Percentiles rank a stretch among this genome's conserved stretches.
These are phyloP conservation scores for Oligia fasciuncula DNA, from an alignment of 2,888 invertebrate species.

Conservation along the genomic window DNA sequence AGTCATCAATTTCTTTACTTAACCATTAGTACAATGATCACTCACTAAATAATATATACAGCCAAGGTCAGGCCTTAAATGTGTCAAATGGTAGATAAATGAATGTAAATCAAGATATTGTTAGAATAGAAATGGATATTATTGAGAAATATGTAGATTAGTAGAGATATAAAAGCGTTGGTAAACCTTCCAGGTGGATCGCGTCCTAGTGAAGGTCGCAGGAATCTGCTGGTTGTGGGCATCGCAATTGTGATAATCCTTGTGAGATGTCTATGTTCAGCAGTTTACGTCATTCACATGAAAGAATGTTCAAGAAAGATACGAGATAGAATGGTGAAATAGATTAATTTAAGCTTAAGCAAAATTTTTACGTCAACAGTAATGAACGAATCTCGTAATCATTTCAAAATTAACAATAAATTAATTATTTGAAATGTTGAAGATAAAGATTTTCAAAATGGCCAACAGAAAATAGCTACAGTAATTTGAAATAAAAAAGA, in stretches of 20 bases:
- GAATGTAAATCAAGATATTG: conserved; percentile 33
- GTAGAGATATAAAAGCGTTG: neutral
- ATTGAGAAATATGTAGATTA: neutral
- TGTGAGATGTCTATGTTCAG: no score
- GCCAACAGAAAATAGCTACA: conserved; percentile 21
- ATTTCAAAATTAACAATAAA: conserved; percentile 23
- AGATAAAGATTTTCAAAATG: conserved; percentile 38
- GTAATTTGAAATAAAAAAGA: conserved; percentile 43
- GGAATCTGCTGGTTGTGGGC: neutral
- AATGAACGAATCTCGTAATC: conserved; percentile 3
- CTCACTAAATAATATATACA: conserved; percentile 52
- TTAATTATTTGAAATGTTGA: neutral
- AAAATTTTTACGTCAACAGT: neutral
- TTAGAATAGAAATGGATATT: neutral
- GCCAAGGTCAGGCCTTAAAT: conserved; percentile 48
- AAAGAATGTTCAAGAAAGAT: neutral
- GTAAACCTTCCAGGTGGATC: neutral
- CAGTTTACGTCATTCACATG: no score
- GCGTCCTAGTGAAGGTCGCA: neutral
- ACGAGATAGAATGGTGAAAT: neutral
- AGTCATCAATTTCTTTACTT: conserved; percentile 65
- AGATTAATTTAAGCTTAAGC: neutral
- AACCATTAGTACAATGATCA: conserved; percentile 58
- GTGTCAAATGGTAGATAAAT: conserved; percentile 35
- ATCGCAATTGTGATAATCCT: neutral